Evolutionary conservation across 1,140 invertebrate species (phyloP), one percentile per base, ranked within the genome.

Genomic region (Leptestheria dahalacensis): DNA sequence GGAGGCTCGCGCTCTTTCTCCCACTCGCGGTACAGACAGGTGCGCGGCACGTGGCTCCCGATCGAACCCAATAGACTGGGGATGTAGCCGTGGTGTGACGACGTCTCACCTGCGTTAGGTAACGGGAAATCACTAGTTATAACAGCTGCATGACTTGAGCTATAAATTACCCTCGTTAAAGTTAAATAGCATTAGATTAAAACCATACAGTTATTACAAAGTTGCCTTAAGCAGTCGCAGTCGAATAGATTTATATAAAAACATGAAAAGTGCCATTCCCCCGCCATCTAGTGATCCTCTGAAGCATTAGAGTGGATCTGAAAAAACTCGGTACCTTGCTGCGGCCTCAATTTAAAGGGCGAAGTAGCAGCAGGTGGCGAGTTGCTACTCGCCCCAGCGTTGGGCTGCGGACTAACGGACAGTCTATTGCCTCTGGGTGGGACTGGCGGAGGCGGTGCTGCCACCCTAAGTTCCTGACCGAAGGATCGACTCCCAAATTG

Each of bases 1-100:
- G 58, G 58, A n/a, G 58, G 58, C 23, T 60, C 58, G 15, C 58
- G 20, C 25, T 60, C 47, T 28, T 48, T 48, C 25, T 48, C 58
- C 41, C 58, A 20, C 3, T 49, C 47, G 3, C 41, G 28, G 56
- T 60, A 49, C 58, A 60, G 29, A 20, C 47, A 49, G 9, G 47
- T 52, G 18, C 48, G 26, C 10, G 58, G 48, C 53, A 26, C 23
- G 15, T 12, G 18, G 26, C 48, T 29, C 18, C 29, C n/a, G 11
- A 20, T 9, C 24, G 50, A 50, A 18, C 33, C 53, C 20, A 26
- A 12, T 4, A 26, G 25, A 26, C 52, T 54, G 18, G 24, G 33
- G 33, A 41, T 15, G 33, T 41, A 41, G 33, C 33, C 6, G 6
- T 15, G 33, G 33, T 41, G 6, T 41, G n/a, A n/a, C n/a, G n/a